A percentile compares a stretch with the other conserved stretches of the same genome.
Evolutionary conservation across 1,140 invertebrate species (phyloP).

Genomic region (Drosophila repleta): DNA sequence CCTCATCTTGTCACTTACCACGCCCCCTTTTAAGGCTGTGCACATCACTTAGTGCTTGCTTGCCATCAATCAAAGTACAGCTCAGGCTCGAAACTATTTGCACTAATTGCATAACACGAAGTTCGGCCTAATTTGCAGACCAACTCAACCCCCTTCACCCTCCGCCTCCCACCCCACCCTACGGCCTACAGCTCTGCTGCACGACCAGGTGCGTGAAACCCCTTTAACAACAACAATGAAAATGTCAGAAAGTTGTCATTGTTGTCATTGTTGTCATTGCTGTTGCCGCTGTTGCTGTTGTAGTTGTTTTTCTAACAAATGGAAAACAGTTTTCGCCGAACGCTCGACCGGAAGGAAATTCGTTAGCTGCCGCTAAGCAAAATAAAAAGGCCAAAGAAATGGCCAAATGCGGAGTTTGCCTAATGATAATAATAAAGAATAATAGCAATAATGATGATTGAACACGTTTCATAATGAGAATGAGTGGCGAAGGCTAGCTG

Average conservation of each 20-base stretch:
- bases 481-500: neutral
- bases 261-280: constrained; percentile 12
- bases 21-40: too few relatives aligned
- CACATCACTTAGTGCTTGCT: neutral
- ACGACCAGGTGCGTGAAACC: constrained; percentile 39
- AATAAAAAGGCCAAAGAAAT: constrained; percentile 21
- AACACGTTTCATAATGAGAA: too few relatives aligned
- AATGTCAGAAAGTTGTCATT: constrained; percentile 48
- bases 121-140: neutral
- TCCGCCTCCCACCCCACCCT: neutral
- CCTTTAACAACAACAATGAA: constrained; percentile 58
- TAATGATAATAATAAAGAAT: constrained; percentile 15
- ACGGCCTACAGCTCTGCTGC: too few relatives aligned
- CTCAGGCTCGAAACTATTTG: constrained; percentile 55
- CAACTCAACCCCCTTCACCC: neutral
- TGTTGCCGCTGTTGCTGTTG: too few relatives aligned
- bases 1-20: neutral
- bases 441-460: neutral
- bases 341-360: constrained; percentile 56
- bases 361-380: constrained; percentile 39
- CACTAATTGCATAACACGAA: constrained; percentile 56
- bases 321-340: constrained; percentile 39
- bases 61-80: constrained; percentile 62
- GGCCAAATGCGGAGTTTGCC: constrained; percentile 7
- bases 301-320: constrained; percentile 55